These are phyloP conservation scores for Camelus bactrianus DNA, from an alignment of 2,113 vertebrate species.

Conservation along the genomic window DNA sequence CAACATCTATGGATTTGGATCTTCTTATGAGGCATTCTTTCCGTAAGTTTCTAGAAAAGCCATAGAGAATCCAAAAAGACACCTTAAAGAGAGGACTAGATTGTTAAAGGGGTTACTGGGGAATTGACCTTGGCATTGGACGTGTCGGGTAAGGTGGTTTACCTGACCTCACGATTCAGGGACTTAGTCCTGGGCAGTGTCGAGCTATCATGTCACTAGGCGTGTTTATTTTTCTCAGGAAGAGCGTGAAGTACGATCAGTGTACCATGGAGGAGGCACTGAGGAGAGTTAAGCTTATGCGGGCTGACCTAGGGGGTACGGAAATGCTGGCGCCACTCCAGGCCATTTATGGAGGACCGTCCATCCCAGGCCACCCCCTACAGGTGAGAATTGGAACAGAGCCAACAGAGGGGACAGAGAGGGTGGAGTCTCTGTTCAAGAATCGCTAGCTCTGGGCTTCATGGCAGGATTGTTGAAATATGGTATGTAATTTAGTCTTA, in stretches of 20 bases:
- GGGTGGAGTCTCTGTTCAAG: background rate
- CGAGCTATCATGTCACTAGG: fast-evolving
- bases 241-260: conserved; percentile 91
- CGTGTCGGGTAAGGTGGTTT: background rate
- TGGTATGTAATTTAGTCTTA: background rate
- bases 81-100: background rate
- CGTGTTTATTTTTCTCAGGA: conserved; percentile 77
- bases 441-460: background rate
- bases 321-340: conserved; percentile 89
- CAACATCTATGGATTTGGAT: conserved; percentile 93
- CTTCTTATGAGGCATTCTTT: conserved; percentile 79
- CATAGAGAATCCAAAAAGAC: background rate
- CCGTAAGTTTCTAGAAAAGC: conserved; percentile 66
- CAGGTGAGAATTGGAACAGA: conserved; percentile 85
- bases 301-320: conserved; percentile 89
- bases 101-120: background rate
- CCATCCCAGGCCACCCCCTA: conserved; percentile 84
- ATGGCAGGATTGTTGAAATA: background rate
- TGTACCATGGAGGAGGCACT: conserved; percentile 88
- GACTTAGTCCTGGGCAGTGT: too few relatives aligned
- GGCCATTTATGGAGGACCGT: conserved; percentile 87
- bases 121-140: background rate
- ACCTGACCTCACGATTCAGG: background rate
- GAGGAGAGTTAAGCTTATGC: conserved; percentile 81
- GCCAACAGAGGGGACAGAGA: background rate